Conservation (phyloP, 2,113 vertebrate species). For the Pampusana beccarii region DNA sequence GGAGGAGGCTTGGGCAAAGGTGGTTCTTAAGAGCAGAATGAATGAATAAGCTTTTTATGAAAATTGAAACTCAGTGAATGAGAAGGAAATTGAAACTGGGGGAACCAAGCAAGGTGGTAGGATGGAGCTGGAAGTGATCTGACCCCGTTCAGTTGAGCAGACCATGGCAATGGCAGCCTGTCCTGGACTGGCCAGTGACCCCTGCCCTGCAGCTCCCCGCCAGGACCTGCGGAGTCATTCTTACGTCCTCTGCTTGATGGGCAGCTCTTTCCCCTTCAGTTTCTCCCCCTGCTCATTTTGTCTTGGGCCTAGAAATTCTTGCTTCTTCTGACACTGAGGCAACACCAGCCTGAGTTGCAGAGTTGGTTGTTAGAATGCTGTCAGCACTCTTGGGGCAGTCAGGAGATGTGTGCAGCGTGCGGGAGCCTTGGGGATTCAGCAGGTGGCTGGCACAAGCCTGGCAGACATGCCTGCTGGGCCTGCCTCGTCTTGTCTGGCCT, state of each 20-base stretch:
- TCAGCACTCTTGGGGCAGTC: too few relatives aligned
- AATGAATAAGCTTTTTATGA: neutral
- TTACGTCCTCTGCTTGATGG: neutral
- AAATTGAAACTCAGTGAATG: neutral
- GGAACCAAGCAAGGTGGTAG: neutral
- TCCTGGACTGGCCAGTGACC: neutral
- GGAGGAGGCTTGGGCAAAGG: neutral
- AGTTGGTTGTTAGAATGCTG: neutral
- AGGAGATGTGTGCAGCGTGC: too few relatives aligned
- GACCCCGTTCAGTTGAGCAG: neutral
- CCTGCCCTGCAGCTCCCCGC: neutral
- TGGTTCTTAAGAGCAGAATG: neutral
- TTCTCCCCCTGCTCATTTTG: neutral
- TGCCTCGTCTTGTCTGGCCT: too few relatives aligned
- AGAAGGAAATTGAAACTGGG: neutral
- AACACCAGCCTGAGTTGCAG: accelerated
- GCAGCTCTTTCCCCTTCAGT: neutral
- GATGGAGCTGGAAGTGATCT: neutral
- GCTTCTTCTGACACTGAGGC: neutral
- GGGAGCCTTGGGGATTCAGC: too few relatives aligned
- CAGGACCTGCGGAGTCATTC: neutral
- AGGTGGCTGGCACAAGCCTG: too few relatives aligned
- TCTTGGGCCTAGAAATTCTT: neutral
- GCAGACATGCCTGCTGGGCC: too few relatives aligned
- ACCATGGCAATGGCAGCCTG: neutral